Evolutionary conservation across 2,888 invertebrate species (phyloP).

Genomic region (Tachina grossa): DNA sequence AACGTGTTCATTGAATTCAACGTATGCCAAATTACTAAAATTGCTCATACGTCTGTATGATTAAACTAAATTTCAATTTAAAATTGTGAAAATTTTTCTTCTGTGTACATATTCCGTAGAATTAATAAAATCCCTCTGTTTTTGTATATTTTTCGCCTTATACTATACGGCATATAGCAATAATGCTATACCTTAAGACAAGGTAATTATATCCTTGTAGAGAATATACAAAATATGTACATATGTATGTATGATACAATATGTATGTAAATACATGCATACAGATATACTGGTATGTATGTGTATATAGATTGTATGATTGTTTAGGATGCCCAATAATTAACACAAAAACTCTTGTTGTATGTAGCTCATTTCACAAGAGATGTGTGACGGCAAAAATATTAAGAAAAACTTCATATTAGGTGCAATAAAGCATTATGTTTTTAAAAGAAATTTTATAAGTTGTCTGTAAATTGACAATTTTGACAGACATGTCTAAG

Average conservation of each 20-base stretch:
- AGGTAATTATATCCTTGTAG: conserved; percentile 68
- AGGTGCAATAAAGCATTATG: no score
- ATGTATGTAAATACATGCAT: background rate
- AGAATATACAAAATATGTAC: conserved; percentile 31
- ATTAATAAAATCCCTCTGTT: conserved; percentile 9
- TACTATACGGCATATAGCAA: background rate
- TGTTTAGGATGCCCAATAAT: background rate
- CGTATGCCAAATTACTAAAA: no score
- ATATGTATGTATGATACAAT: no score
- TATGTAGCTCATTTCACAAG: no score
- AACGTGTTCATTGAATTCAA: no score
- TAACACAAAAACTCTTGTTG: background rate
- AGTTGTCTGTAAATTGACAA: no score
- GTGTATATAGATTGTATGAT: background rate
- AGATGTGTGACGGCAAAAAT: no score
- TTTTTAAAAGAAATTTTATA: no score
- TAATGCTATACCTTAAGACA: conserved; percentile 62
- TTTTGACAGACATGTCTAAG: no score
- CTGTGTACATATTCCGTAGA: conserved; percentile 24
- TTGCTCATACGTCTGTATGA: background rate
- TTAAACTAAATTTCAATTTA: background rate
- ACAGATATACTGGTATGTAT: no score
- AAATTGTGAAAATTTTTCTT: background rate
- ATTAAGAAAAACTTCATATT: no score
- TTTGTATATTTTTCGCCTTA: conserved; percentile 34